Evolutionary conservation across 2,113 vertebrate species (phyloP), one percentile per base, ranked within the genome.

Genomic region (Colinus virginianus): DNA sequence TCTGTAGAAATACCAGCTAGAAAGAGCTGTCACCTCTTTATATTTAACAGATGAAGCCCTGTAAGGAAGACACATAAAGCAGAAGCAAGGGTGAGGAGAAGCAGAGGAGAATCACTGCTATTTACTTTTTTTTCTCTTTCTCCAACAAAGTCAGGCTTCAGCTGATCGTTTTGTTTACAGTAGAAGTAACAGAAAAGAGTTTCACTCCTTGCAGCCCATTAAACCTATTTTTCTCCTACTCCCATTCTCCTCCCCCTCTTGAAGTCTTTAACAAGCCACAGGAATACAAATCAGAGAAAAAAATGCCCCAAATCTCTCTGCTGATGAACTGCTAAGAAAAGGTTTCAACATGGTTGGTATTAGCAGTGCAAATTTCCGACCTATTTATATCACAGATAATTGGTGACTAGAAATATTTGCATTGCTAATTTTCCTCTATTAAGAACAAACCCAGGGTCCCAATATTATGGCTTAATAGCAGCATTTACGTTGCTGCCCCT

Each of bases 331-430:
- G 94, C 93, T 90, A 77, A 92, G 94, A 87, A 96, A 95, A 96
- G 92, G 88, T 96, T 97, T 96, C 92, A 96, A 93, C 84, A 78
- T 1, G 30, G 90, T 84, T 96, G 82, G 91, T 95, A 96, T 93
- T 93, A 96, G 93, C 93, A 91, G 77, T 87, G 87, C 84, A 94
- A 80, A 94, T 94, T 92, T 93, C 89, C 80, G 4, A 97, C 94
- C 95, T 97, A 96, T 94, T 97, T 97, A 97, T 97, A 97, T 96
- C 92, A 90, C 87, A 84, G 95, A 90, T 98, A 97, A 97, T 97
- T 98, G 97, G 94, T 75, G 94, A 93, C 95, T 96, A 91, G 90
- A 97, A 97, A 97, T 97, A 97, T 97, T 97, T 97, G 97, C 97
- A 97, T 97, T 97, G 96, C 97, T 97, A 96, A 98, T 98, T 97